These are phyloP conservation scores for Phocides pigmalion DNA, from an alignment of 1,140 invertebrate species.

Conservation along the genomic window DNA sequence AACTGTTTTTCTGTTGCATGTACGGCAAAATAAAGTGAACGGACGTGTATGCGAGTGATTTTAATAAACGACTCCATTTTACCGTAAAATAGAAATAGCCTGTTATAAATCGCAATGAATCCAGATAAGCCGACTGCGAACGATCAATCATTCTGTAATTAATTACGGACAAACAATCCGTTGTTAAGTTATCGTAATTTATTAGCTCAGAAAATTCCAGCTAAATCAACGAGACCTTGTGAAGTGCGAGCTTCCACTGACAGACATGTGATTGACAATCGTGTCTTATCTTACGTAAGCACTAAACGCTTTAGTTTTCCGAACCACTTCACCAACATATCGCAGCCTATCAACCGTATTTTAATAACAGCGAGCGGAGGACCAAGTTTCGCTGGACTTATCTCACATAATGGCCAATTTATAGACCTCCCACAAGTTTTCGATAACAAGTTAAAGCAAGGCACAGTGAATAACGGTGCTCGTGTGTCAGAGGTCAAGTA, in stretches of 20 bases:
- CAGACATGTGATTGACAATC: slow-evolving; percentile 43
- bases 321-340: slow-evolving; percentile 21
- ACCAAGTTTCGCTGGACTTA: slow-evolving; percentile 7
- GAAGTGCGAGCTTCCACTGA: slow-evolving; percentile 33
- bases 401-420: slow-evolving; percentile 31
- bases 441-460: slow-evolving; percentile 36
- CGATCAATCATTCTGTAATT: slow-evolving; percentile 38
- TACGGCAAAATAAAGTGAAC: slow-evolving; percentile 2
- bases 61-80: slow-evolving; percentile 32
- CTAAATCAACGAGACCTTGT: slow-evolving; percentile 30
- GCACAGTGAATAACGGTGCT: slow-evolving; percentile 29
- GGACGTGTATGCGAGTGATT: slow-evolving; percentile 27
- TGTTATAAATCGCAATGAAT: slow-evolving; percentile 38
- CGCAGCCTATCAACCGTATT: slow-evolving; percentile 21
- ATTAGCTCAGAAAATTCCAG: slow-evolving; percentile 31
- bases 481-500: slow-evolving; percentile 38
- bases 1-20: slow-evolving; percentile 1
- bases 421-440: slow-evolving; percentile 37
- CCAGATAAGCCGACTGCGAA: slow-evolving; percentile 31
- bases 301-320: slow-evolving; percentile 26
- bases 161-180: slow-evolving; percentile 34
- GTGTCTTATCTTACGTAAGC: slow-evolving; percentile 37
- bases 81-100: slow-evolving; percentile 33
- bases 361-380: slow-evolving; percentile 8
- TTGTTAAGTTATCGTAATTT: slow-evolving; percentile 34